Percentiles rank a stretch among this genome's conserved stretches.
These are phyloP conservation scores for Bubo bubo DNA, from an alignment of 2,113 vertebrate species.

Conservation along the genomic window DNA sequence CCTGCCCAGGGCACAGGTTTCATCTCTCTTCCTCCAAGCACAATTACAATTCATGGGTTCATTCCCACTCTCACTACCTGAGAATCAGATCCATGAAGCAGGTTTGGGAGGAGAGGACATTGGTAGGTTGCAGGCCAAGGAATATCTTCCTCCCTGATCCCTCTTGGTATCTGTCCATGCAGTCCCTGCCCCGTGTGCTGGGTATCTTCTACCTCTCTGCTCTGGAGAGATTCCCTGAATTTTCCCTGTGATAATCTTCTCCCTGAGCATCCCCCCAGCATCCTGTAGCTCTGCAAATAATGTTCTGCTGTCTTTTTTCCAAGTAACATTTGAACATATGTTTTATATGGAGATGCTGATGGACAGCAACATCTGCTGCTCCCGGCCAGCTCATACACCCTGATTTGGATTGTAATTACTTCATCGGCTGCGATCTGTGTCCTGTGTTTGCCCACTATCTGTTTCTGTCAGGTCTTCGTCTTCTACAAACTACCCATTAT, in stretches of 20 bases:
- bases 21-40: neutral
- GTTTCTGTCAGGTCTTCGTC: neutral
- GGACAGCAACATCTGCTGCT: constrained; percentile 30
- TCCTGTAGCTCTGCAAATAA: neutral
- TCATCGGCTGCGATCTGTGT: neutral
- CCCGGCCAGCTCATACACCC: neutral
- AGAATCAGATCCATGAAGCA: neutral
- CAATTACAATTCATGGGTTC: neutral
- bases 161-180: rapidly evolving
- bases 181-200: rapidly evolving
- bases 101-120: neutral
- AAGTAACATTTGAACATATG: neutral
- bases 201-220: neutral
- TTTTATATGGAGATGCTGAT: neutral
- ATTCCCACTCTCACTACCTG: neutral
- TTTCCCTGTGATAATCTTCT: neutral
- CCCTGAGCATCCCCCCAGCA: neutral
- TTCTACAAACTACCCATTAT: neutral
- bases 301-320: neutral
- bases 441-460: neutral
- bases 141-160: neutral
- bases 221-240: neutral
- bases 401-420: neutral
- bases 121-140: neutral
- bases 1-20: neutral